Evolutionary conservation across 1,140 invertebrate genomes (phyloP).

Genomic region (Drosophila eugracilis): DNA sequence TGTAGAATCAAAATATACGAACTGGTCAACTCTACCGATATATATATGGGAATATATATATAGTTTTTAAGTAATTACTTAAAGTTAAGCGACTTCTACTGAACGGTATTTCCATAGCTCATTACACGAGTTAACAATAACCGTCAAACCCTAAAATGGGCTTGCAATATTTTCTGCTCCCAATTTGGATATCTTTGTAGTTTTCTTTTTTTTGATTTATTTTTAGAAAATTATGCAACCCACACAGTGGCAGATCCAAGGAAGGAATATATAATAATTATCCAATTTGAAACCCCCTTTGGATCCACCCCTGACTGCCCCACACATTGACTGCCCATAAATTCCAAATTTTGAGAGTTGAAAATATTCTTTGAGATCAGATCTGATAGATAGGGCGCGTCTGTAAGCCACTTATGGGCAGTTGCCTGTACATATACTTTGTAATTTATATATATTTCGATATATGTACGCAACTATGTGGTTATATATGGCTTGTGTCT

Average conservation of each 20-base stretch:
- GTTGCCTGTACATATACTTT: slow-evolving; percentile 7
- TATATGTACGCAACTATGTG: slow-evolving; percentile 3
- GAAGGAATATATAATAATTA: background rate
- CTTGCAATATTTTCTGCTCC: slow-evolving; percentile 18
- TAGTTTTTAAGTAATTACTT: slow-evolving; percentile 6
- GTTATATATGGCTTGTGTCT: slow-evolving; percentile 32
- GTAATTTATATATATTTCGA: too few relatives aligned
- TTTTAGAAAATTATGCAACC: slow-evolving; percentile 17
- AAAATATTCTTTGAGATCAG: background rate
- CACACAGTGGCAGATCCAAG: slow-evolving; percentile 4
- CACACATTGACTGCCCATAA: slow-evolving; percentile 16
- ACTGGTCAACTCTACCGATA: slow-evolving; percentile 50
- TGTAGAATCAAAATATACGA: slow-evolving; percentile 38
- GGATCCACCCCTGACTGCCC: slow-evolving; percentile 2
- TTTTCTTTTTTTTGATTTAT: background rate
- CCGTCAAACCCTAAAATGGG: slow-evolving; percentile 8
- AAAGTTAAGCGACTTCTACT: slow-evolving; percentile 37
- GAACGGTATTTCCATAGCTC: slow-evolving; percentile 16
- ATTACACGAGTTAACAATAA: background rate
- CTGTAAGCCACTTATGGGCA: slow-evolving; percentile 10
- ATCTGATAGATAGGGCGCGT: background rate
- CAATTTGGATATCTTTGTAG: slow-evolving; percentile 1
- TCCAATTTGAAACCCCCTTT: background rate
- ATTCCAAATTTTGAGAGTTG: slow-evolving; percentile 17
- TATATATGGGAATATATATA: slow-evolving; percentile 29